Base-by-base conservation (phyloP, 2,888 invertebrate species). In the Magallana nippona region DNA sequence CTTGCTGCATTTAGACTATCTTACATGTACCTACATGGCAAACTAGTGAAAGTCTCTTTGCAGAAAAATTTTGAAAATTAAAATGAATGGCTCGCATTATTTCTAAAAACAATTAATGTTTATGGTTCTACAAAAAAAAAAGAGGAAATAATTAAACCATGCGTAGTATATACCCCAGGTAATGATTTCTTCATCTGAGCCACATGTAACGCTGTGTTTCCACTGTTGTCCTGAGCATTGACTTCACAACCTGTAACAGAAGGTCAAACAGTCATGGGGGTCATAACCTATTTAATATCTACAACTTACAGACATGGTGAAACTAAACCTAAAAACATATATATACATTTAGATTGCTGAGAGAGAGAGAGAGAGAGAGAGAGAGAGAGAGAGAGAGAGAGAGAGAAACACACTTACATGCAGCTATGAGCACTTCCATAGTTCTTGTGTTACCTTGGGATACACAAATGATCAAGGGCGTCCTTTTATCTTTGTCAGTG, bases 131-230 rank as follows among this genome's bases (percentile, higher is more conserved):
- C n/a, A n/a, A n/a, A n/a, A n/a, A n/a, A n/a, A n/a, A n/a, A n/a
- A n/a, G n/a, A n/a, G n/a, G n/a, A n/a, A n/a, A n/a, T n/a, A n/a
- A 57, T 62, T 11, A 58, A 78, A 82, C 82, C 5, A 22, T 11
- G 27, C 13, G 3, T 5, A 79, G 22, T 11, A 79, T 19, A 27
- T 79, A 79, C 79, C 57, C 55, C 22, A 13, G 77, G 62, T 13
- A 89, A 79, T 19, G 87, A 85, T 13, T 87, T 84, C 11, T 87
- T 86, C 10, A 87, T 86, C 78, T 88, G 89, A n/a, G 89, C 89
- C 32, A 89, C 85, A 79, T 90, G 90, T 11, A 90, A 82, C 0
- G 90, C 87, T 77, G 89, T 89, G 84, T 90, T 90, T 8, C 89
- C 89, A 15, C 87, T 85, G 10, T 77, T 82, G 62, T 90, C 90